phyloP scores from a whole-genome alignment of 1,140 invertebrate species.

The Reticulitermes speratus region DNA sequence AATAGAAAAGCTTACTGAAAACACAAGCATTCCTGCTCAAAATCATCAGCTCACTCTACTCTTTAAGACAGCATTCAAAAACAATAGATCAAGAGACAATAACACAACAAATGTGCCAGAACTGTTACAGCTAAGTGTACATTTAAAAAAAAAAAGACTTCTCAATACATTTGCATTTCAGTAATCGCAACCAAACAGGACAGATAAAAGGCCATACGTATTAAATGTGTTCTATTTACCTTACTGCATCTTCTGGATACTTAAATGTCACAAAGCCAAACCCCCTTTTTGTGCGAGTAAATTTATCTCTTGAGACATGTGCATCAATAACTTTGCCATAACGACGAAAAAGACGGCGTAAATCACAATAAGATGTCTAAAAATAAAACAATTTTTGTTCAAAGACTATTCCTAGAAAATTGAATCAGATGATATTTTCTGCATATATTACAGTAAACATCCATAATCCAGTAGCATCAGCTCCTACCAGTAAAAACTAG shows the following conservation, averaged over 20 bases:
- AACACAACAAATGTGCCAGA: too few relatives aligned
- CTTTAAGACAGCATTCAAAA: too few relatives aligned
- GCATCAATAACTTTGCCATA: constrained; percentile 28
- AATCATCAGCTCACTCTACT: too few relatives aligned
- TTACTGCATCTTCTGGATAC: constrained; percentile 30
- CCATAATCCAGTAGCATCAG: not conserved
- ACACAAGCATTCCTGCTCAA: too few relatives aligned
- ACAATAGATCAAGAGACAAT: too few relatives aligned
- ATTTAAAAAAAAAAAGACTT: too few relatives aligned
- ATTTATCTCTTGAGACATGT: constrained; percentile 11
- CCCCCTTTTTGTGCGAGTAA: constrained; percentile 19
- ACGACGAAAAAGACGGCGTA: constrained; percentile 22
- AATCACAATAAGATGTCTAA: constrained; percentile 22
- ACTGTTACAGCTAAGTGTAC: too few relatives aligned
- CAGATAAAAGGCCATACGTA: too few relatives aligned
- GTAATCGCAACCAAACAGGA: too few relatives aligned
- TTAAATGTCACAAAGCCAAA: constrained; percentile 31
- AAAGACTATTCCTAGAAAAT: not conserved
- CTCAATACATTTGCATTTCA: too few relatives aligned
- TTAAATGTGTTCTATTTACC: constrained; percentile 21
- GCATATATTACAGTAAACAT: not conserved
- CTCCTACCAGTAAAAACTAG: not conserved
- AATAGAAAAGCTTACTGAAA: too few relatives aligned
- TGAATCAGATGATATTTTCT: not conserved
- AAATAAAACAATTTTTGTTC: not conserved